These are phyloP conservation scores for Actinopyga echinites DNA, from an alignment of 53 echinoderm and acorn worm genomes.

Conservation along the genomic window DNA sequence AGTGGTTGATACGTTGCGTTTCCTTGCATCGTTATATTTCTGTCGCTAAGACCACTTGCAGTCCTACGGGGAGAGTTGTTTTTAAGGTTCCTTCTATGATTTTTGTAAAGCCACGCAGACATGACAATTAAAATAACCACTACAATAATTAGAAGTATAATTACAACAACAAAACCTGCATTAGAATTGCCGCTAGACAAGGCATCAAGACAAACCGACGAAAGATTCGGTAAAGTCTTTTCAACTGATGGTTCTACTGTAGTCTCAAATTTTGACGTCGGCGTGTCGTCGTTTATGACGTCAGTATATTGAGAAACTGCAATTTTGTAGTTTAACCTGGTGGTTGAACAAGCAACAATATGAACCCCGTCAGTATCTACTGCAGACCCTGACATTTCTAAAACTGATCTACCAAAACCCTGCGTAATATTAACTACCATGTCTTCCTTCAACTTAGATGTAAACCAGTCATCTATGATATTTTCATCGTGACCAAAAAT, in stretches of 20 bases:
- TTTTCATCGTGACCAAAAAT: conserved; percentile 22
- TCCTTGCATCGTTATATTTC: not conserved
- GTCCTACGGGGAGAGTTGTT: not conserved
- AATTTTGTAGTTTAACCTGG: conserved; percentile 9
- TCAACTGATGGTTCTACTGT: not conserved
- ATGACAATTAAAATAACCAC: not conserved
- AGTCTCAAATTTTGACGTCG: not conserved
- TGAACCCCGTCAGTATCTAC: not conserved
- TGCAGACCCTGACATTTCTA: not conserved
- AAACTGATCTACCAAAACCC: not conserved
- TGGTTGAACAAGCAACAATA: conserved; percentile 1
- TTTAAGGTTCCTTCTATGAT: not conserved
- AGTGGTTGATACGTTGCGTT: conserved; percentile 29
- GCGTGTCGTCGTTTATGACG: not conserved
- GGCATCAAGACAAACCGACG: not conserved
- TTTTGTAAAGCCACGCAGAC: conserved; percentile 3
- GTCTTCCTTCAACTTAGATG: not conserved
- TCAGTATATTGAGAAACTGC: conserved; percentile 12
- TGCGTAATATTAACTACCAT: not conserved
- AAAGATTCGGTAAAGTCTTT: not conserved
- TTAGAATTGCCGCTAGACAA: not conserved
- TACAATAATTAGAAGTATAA: not conserved
- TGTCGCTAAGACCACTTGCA: not conserved
- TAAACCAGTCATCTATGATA: conserved; percentile 2
- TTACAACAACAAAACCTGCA: conserved; percentile 3